These are phyloP conservation scores for Mus minutoides DNA, from an alignment of 2,797 vertebrate species.

Conservation along the genomic window DNA sequence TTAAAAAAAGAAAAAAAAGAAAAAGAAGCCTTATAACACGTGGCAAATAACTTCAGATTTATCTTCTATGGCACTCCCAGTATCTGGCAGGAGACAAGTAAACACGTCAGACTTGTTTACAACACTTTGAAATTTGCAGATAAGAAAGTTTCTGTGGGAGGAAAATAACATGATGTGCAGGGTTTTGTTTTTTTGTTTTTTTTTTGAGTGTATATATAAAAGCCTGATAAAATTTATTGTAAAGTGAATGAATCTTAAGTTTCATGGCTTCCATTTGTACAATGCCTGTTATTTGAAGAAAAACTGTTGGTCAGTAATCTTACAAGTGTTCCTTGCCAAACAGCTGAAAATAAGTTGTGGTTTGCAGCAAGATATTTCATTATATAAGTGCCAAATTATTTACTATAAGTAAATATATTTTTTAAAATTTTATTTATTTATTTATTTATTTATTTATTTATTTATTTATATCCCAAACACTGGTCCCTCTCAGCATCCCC, in stretches of 20 bases:
- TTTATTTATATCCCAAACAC: neutral
- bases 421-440: neutral
- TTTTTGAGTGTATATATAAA: neutral
- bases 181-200: too few species aligned
- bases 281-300: neutral
- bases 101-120: neutral
- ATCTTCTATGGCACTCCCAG: neutral
- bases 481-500: neutral
- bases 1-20: too few species aligned
- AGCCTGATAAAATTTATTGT: neutral
- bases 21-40: neutral
- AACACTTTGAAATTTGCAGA: neutral
- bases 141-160: constrained; percentile 14
- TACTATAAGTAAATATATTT: neutral
- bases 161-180: neutral
- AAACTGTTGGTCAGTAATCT: neutral
- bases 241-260: neutral
- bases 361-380: neutral
- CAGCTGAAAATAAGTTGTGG: neutral
- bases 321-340: neutral
- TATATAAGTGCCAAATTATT: neutral
- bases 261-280: neutral
- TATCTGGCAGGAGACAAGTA: constrained; percentile 4
- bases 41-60: neutral
- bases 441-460: neutral